Evolutionary conservation across 2,888 invertebrate species (phyloP).

Genomic region (Plusia festucae): DNA sequence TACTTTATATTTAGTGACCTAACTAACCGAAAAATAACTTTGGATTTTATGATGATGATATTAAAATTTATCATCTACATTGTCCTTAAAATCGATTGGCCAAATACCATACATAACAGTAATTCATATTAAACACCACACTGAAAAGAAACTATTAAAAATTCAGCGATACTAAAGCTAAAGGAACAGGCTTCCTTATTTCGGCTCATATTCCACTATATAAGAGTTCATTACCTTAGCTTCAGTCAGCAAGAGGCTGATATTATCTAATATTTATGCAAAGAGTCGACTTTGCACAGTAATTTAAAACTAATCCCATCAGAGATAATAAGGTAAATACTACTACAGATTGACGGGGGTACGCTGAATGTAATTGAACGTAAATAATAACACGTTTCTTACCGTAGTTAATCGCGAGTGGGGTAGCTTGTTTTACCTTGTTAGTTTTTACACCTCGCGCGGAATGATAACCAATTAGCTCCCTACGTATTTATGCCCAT

Average conservation of each 20-base stretch:
- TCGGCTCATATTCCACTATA: background rate
- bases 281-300: background rate
- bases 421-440: slow-evolving; percentile 21
- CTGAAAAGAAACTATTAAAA: no score
- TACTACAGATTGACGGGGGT: background rate
- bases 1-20: no score
- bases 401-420: slow-evolving; percentile 13
- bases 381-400: slow-evolving; percentile 21
- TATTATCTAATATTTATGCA: slow-evolving; percentile 2
- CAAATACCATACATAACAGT: no score
- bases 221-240: background rate
- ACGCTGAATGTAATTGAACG: background rate
- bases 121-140: no score
- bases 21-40: no score
- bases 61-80: no score
- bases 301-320: slow-evolving; percentile 2
- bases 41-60: no score
- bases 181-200: no score
- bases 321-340: slow-evolving; percentile 6
- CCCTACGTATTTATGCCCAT: slow-evolving; percentile 21
- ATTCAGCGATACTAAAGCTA: no score
- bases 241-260: background rate
- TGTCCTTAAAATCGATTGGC: no score
- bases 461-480: slow-evolving; percentile 33
- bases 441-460: slow-evolving; percentile 29